Evolutionary conservation across 2,888 invertebrate species (phyloP).

Genomic region (Drosophila pseudotalamancana): DNA sequence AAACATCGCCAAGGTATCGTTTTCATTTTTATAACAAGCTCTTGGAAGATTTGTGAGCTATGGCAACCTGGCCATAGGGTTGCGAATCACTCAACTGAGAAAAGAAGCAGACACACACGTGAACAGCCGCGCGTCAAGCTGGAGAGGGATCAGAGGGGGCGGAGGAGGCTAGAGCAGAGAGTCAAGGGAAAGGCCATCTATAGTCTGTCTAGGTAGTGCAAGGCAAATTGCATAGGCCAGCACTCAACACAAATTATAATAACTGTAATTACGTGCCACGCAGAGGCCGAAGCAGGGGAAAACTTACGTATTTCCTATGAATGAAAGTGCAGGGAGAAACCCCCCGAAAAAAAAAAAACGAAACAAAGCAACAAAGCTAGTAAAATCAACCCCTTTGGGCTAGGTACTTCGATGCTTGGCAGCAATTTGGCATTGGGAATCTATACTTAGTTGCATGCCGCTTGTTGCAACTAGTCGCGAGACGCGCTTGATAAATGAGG

Average conservation of each 20-base stretch:
- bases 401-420: conserved; percentile 21
- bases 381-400: conserved; percentile 46
- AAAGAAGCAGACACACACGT: conserved; percentile 68
- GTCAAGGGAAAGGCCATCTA: background rate
- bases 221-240: conserved; percentile 40
- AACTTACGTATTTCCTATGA: conserved; percentile 62
- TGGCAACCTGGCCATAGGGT: conserved; percentile 54
- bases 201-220: conserved; percentile 1
- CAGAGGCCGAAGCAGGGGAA: conserved; percentile 16
- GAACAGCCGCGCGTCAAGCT: conserved; percentile 27
- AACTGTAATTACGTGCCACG: conserved; percentile 67
- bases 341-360: too few relatives aligned
- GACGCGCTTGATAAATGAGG: conserved; percentile 81
- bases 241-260: conserved; percentile 78
- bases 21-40: conserved; percentile 32
- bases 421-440: conserved; percentile 51
- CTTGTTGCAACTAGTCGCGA: conserved; percentile 64
- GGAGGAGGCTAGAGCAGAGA: too few relatives aligned
- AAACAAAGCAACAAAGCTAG: background rate
- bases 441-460: conserved; percentile 66
- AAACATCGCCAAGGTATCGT: conserved; percentile 63
- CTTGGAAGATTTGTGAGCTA: conserved; percentile 52
- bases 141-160: background rate
- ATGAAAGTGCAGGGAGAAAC: conserved; percentile 46
- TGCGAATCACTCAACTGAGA: conserved; percentile 57